phyloP scores from a whole-genome alignment of 2,113 vertebrate genomes.

The Lepisosteus osseus region DNA sequence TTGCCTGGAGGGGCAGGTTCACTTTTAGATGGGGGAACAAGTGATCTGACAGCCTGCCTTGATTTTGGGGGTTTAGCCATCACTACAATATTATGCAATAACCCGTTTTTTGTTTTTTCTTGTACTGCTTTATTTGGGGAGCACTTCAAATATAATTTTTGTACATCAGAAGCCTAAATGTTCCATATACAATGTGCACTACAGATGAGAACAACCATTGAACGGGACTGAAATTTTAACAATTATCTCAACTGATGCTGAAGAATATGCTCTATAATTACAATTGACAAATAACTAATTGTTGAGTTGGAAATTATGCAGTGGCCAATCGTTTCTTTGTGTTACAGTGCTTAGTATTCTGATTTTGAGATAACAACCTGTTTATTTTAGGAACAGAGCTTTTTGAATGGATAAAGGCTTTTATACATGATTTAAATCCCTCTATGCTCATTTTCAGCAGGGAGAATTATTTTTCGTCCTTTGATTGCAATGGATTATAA shows the following conservation, averaged over 20 bases:
- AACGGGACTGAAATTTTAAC: constrained; percentile 16
- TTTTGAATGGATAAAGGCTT: not conserved
- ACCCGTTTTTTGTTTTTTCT: too few relatives aligned
- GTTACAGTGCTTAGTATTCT: not conserved
- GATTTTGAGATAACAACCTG: not conserved
- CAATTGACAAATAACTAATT: not conserved
- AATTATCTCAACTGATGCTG: constrained; percentile 14
- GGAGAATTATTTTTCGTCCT: not conserved
- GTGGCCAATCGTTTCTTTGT: too few relatives aligned
- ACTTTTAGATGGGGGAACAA: too few relatives aligned
- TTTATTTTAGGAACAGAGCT: not conserved
- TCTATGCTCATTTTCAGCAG: not conserved
- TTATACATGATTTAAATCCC: constrained; percentile 2
- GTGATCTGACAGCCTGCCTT: too few relatives aligned
- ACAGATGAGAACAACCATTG: constrained; percentile 8
- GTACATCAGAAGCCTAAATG: too few relatives aligned
- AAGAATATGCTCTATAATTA: constrained; percentile 17
- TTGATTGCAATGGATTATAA: not conserved
- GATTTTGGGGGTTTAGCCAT: too few relatives aligned
- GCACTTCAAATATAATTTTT: too few relatives aligned
- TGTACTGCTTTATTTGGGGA: too few relatives aligned
- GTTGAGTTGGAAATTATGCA: constrained; percentile 1
- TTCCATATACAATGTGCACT: not conserved
- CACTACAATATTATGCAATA: too few relatives aligned
- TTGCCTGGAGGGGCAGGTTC: too few relatives aligned